Conservation (phyloP, 1,140 invertebrate genomes). For the Papilio dardanus region DNA sequence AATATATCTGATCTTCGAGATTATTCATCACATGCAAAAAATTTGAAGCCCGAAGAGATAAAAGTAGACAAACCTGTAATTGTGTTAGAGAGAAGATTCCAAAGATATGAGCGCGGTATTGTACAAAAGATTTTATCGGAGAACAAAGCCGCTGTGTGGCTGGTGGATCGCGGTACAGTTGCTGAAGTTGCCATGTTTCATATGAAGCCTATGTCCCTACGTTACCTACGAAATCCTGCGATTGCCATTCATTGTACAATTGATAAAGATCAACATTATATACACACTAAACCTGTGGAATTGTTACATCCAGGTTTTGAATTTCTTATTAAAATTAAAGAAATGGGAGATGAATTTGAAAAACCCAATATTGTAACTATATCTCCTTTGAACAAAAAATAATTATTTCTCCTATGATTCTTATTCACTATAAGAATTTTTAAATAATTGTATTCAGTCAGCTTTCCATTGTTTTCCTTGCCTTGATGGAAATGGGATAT, state of each 20-base stretch:
- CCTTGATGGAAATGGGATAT: too few relatives aligned
- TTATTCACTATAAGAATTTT: too few relatives aligned
- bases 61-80: slow-evolving; percentile 27
- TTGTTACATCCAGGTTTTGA: slow-evolving; percentile 11
- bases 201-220: slow-evolving; percentile 8
- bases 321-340: slow-evolving; percentile 17
- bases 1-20: neutral
- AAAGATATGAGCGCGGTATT: slow-evolving; percentile 16
- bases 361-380: slow-evolving; percentile 32
- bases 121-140: slow-evolving; percentile 15
- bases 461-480: too few relatives aligned
- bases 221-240: slow-evolving; percentile 20
- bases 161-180: slow-evolving; percentile 23
- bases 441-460: too few relatives aligned
- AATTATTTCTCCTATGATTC: neutral
- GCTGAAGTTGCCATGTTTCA: slow-evolving; percentile 1
- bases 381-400: neutral
- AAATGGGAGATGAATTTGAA: neutral
- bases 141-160: neutral
- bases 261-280: slow-evolving; percentile 20
- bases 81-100: neutral
- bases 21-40: slow-evolving; percentile 8
- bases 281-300: slow-evolving; percentile 2
- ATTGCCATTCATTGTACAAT: slow-evolving; percentile 31
- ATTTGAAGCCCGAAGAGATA: slow-evolving; percentile 27